Percentiles rank a stretch among this genome's conserved stretches.
These are phyloP conservation scores for Lepilemur septentrionalis DNA, from an alignment of 2,797 vertebrate genomes.

Conservation along the genomic window DNA sequence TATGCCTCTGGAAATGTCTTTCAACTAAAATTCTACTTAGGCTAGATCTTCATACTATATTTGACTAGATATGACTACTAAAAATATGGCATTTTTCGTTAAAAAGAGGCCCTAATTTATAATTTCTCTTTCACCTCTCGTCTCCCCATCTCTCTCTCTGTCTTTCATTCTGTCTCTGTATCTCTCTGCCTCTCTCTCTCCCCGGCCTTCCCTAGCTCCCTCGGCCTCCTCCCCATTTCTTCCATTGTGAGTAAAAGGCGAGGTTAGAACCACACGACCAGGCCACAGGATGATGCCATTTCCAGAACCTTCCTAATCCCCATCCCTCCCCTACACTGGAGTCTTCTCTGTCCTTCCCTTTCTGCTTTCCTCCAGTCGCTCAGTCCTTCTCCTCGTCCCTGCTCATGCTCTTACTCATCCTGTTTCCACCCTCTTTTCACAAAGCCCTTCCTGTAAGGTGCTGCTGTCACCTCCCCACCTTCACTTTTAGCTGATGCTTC, in stretches of 20 bases:
- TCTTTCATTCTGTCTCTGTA: no score
- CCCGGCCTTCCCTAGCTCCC: not conserved
- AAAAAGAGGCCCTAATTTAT: not conserved
- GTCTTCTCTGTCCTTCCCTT: not conserved
- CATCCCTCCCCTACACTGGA: rapidly evolving
- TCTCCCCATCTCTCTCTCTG: not conserved
- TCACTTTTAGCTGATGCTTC: not conserved
- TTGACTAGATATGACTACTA: not conserved
- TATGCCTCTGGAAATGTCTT: not conserved
- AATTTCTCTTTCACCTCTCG: not conserved
- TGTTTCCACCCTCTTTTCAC: not conserved
- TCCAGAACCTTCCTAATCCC: not conserved
- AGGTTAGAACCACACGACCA: not conserved
- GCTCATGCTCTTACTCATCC: not conserved
- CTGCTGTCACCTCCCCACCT: not conserved
- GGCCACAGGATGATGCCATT: not conserved
- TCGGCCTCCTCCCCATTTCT: not conserved
- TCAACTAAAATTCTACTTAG: not conserved
- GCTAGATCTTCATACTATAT: not conserved
- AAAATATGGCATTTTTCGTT: not conserved
- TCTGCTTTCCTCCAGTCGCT: not conserved
- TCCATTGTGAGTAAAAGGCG: not conserved
- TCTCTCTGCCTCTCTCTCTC: not conserved
- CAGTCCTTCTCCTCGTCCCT: not conserved
- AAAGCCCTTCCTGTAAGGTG: not conserved